Percentiles rank a stretch among this genome's conserved stretches.
Evolutionary conservation across 2,113 vertebrate genomes (phyloP).

Genomic region (Leuciscus idus): DNA sequence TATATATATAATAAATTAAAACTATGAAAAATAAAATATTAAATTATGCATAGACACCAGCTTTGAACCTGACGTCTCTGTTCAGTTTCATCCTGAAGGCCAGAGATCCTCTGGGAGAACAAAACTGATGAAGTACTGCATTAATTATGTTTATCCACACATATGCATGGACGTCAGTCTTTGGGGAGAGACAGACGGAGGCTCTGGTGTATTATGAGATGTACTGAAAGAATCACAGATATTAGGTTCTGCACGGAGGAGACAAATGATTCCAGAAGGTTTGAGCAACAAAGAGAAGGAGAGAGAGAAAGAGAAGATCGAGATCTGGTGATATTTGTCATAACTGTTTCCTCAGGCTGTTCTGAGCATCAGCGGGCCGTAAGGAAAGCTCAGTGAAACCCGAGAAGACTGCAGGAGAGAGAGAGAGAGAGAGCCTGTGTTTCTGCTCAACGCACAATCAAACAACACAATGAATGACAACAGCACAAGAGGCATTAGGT

Average conservation of each 20-base stretch:
- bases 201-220: background rate
- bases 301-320: slow-evolving; percentile 13
- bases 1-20: too few species aligned
- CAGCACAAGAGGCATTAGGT: background rate
- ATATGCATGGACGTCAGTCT: background rate
- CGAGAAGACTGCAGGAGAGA: background rate
- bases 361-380: slow-evolving; percentile 14
- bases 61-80: background rate
- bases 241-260: slow-evolving; percentile 49
- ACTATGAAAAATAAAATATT: too few species aligned
- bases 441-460: background rate
- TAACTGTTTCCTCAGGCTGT: slow-evolving; percentile 50
- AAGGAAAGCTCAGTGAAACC: slow-evolving; percentile 15
- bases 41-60: background rate
- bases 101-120: background rate
- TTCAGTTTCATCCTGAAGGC: background rate
- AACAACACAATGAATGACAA: background rate
- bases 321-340: slow-evolving; percentile 51
- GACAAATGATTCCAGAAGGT: slow-evolving; percentile 57
- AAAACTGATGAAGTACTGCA: background rate
- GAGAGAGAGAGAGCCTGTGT: background rate
- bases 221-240: slow-evolving; percentile 55
- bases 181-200: background rate
- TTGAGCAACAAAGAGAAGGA: slow-evolving; percentile 19
- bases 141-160: background rate